Conservation (phyloP, 2,113 vertebrate genomes). For the Syngnathus floridae region DNA sequence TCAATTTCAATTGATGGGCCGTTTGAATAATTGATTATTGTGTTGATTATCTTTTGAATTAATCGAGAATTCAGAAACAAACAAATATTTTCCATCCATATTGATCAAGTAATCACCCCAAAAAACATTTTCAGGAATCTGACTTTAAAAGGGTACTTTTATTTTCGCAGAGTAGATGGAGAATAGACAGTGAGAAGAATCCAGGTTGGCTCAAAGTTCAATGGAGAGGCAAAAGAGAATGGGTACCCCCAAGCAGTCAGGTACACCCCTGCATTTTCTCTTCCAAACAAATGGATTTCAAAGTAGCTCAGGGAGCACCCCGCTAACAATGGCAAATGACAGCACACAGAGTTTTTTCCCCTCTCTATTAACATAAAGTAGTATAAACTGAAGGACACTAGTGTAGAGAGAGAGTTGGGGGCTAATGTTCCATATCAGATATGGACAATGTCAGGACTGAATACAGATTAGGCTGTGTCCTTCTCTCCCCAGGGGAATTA, state of each 20-base stretch:
- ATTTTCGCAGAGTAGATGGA: constrained; percentile 8
- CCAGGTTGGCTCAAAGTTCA: constrained; percentile 56
- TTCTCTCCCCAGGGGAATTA: constrained; percentile 98
- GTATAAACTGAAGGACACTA: constrained; percentile 99
- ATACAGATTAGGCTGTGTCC: constrained; percentile 99
- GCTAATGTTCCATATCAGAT: constrained; percentile 99
- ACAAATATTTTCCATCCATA: no score
- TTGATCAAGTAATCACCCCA: no score
- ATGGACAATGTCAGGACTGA: constrained; percentile 99
- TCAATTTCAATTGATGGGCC: no score
- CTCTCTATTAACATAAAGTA: constrained; percentile 99
- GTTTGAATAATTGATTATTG: no score
- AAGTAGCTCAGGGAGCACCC: constrained; percentile 67
- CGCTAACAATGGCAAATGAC: constrained; percentile 98
- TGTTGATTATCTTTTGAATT: no score
- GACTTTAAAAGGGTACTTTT: neutral
- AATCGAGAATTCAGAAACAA: no score
- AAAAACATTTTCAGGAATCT: neutral
- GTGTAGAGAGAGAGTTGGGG: constrained; percentile 99
- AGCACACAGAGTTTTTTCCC: constrained; percentile 91
- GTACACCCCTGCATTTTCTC: constrained; percentile 61
- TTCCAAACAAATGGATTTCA: constrained; percentile 87
- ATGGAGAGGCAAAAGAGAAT: constrained; percentile 51
- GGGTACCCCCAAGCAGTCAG: constrained; percentile 43
- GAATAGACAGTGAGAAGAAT: constrained; percentile 26